A percentile compares a stretch with the other conserved stretches of the same genome.
Conservation (phyloP, 2,888 invertebrate species). For the Lepas anatifera region DNA sequence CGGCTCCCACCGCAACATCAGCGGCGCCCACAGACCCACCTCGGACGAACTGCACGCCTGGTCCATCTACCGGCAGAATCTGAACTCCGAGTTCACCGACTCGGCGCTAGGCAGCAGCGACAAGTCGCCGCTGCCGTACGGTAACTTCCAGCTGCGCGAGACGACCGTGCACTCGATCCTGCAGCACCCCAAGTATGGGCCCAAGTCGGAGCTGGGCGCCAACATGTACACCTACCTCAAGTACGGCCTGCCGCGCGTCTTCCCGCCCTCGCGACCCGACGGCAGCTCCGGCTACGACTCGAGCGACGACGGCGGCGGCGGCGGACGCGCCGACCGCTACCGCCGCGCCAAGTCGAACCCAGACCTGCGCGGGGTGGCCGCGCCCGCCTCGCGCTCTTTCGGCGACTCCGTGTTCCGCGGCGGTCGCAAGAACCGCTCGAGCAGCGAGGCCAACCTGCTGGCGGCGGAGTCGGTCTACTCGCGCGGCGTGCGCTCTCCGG, state of each 20-base stretch:
- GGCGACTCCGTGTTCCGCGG: constrained; percentile 27
- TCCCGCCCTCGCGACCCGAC: constrained; percentile 66
- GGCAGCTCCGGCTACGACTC: constrained; percentile 89
- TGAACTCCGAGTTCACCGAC: constrained; percentile 90
- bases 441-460: constrained; percentile 75
- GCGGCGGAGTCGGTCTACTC: constrained; percentile 39
- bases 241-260: constrained; percentile 81
- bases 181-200: constrained; percentile 47
- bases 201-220: constrained; percentile 60
- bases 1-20: constrained; percentile 21
- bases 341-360: constrained; percentile 28
- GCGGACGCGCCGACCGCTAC: constrained; percentile 23
- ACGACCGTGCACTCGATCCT: constrained; percentile 41
- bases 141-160: constrained; percentile 84
- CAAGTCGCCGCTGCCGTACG: constrained; percentile 83
- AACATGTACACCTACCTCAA: constrained; percentile 91
- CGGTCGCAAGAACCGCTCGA: constrained; percentile 31
- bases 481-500: constrained; percentile 20
- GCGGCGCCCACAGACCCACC: constrained; percentile 39
- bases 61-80: constrained; percentile 80
- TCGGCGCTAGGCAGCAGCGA: constrained; percentile 85
- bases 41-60: constrained; percentile 89
- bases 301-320: constrained; percentile 48
- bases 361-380: constrained; percentile 28
- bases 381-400: constrained; percentile 20